Evolutionary conservation across 2,888 invertebrate genomes (phyloP).

Genomic region (Phymatocera aterrima): DNA sequence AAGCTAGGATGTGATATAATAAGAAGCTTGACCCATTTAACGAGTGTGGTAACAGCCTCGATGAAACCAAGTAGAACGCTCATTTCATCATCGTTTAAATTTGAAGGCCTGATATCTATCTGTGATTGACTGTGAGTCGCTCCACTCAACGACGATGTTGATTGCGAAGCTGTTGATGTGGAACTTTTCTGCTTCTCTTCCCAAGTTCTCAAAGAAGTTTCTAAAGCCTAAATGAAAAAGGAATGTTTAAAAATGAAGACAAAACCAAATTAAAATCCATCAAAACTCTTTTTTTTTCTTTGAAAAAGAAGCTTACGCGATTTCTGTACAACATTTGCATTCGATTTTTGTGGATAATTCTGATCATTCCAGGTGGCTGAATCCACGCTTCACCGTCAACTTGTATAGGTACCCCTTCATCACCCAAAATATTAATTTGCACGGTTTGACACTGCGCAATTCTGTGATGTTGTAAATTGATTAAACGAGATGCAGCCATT

Average conservation of each 20-base stretch:
- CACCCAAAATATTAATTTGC: constrained; percentile 95
- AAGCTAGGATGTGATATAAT: constrained; percentile 82
- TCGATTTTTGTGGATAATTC: constrained; percentile 97
- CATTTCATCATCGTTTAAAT: constrained; percentile 81
- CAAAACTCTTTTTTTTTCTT: background rate
- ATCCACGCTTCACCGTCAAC: constrained; percentile 99
- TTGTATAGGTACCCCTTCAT: constrained; percentile 95
- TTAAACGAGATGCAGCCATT: constrained; percentile 96
- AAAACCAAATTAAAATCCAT: constrained; percentile 17
- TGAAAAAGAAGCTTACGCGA: constrained; percentile 78
- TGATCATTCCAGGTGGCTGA: constrained; percentile 96
- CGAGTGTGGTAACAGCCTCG: constrained; percentile 89
- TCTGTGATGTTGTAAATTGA: constrained; percentile 96
- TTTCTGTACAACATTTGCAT: constrained; percentile 97
- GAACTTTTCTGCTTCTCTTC: constrained; percentile 86
- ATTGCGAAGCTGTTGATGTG: constrained; percentile 70
- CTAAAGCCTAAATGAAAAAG: constrained; percentile 80
- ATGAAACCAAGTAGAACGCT: constrained; percentile 86
- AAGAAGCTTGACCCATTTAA: constrained; percentile 86
- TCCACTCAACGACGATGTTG: constrained; percentile 63
- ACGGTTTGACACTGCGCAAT: constrained; percentile 98
- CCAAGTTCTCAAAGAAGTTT: constrained; percentile 92
- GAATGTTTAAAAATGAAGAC: background rate
- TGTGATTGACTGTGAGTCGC: constrained; percentile 64
- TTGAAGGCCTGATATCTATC: constrained; percentile 76